phyloP scores from a whole-genome alignment of 2,888 invertebrate species.

The Dioctria linearis region DNA sequence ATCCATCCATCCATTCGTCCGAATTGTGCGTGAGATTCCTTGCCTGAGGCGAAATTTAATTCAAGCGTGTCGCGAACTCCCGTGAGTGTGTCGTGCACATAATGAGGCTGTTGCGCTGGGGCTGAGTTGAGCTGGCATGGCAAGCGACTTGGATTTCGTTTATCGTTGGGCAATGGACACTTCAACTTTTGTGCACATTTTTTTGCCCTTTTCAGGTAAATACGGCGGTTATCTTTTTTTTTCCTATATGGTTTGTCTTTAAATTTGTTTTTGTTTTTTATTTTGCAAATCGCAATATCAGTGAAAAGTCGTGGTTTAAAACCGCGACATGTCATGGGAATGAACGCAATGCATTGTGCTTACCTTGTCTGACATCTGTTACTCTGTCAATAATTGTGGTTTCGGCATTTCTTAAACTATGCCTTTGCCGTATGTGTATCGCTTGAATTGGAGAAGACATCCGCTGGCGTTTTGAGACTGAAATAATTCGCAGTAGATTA shows the following conservation, averaged over 20 bases:
- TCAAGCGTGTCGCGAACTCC: constrained; percentile 53
- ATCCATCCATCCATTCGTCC: constrained; percentile 29
- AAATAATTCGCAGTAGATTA: too few relatives aligned
- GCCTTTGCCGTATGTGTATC: too few relatives aligned
- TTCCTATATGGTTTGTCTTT: constrained; percentile 5
- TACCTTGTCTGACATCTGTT: constrained; percentile 43
- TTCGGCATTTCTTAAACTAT: constrained; percentile 30
- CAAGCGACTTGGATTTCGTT: constrained; percentile 41
- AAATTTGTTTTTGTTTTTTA: neutral
- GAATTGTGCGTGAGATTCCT: constrained; percentile 48
- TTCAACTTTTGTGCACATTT: constrained; percentile 28
- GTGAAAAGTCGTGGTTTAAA: constrained; percentile 46
- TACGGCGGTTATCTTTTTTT: constrained; percentile 12
- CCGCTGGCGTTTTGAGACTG: too few relatives aligned
- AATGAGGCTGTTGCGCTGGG: constrained; percentile 14
- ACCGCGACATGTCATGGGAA: constrained; percentile 54
- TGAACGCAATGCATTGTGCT: constrained; percentile 40
- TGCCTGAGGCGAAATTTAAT: constrained; percentile 48
- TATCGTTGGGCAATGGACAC: neutral
- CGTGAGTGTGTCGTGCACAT: constrained; percentile 48
- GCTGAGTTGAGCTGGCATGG: constrained; percentile 4
- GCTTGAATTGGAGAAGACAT: too few relatives aligned
- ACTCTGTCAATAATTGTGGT: constrained; percentile 43
- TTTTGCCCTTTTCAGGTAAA: constrained; percentile 28
- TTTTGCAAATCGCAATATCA: constrained; percentile 38